phyloP scores from a whole-genome alignment of 1,140 invertebrate genomes.

The Arion vulgaris region DNA sequence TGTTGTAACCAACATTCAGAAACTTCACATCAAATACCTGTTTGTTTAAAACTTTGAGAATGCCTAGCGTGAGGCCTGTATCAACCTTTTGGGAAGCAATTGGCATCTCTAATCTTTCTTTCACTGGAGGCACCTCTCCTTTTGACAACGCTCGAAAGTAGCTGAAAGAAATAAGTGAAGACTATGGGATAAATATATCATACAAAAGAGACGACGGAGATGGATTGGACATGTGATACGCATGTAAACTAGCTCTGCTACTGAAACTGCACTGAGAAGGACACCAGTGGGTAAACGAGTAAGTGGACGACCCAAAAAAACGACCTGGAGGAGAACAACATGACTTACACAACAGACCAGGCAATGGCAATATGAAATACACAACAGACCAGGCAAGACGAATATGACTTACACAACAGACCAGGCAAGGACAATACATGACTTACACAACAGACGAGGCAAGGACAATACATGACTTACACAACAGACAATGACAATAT shows the following conservation, averaged over 20 bases:
- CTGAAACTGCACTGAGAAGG: no score
- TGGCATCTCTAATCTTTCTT: slow-evolving; percentile 78
- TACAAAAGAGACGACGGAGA: no score
- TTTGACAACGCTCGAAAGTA: slow-evolving; percentile 73
- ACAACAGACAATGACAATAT: slow-evolving; percentile 85
- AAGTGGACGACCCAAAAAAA: no score
- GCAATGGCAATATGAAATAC: neutral
- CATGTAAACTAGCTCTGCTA: no score
- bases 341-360: neutral
- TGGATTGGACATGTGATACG: no score
- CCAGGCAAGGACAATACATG: slow-evolving; percentile 87
- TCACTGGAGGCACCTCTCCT: slow-evolving; percentile 76
- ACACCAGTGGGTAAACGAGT: no score
- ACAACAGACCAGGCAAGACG: slow-evolving; percentile 80
- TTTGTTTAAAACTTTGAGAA: slow-evolving; percentile 82
- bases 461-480: slow-evolving; percentile 85
- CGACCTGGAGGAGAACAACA: no score
- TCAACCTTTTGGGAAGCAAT: slow-evolving; percentile 73
- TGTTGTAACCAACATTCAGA: no score
- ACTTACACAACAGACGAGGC: slow-evolving; percentile 84
- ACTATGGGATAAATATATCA: no score
- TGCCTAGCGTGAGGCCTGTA: slow-evolving; percentile 82
- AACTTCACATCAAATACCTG: no score
- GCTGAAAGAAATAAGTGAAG: slow-evolving; percentile 49
- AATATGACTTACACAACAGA: slow-evolving; percentile 75